Percentiles rank a stretch among this genome's conserved stretches.
Evolutionary conservation across 2,113 vertebrate genomes (phyloP).

Genomic region (Hipposideros armiger): DNA sequence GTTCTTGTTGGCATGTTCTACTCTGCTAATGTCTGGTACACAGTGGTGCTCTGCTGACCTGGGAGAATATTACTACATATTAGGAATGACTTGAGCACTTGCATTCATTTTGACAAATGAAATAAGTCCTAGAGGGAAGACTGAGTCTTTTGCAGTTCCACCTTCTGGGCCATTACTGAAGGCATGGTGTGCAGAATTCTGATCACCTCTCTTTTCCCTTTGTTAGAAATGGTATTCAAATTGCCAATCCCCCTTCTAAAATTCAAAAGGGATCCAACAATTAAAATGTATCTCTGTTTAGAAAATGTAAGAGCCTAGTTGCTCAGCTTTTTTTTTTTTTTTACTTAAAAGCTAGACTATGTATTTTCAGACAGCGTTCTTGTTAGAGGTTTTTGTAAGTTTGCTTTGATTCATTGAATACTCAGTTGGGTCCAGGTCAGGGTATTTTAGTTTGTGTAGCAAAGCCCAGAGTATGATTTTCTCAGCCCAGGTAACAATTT

Average conservation of each 20-base stretch:
- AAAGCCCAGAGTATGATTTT: conserved; percentile 44
- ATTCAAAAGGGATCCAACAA: conserved; percentile 38
- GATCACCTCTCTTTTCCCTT: background rate
- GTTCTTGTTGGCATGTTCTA: background rate
- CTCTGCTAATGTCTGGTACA: background rate
- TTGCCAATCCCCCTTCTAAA: background rate
- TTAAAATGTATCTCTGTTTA: conserved; percentile 43
- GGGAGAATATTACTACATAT: background rate
- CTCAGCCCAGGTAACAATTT: background rate
- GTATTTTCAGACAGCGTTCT: conserved; percentile 12
- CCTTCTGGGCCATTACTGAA: background rate
- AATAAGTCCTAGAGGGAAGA: background rate
- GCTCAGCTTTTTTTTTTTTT: background rate
- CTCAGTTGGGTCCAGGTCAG: background rate
- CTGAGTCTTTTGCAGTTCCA: background rate
- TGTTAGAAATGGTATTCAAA: background rate
- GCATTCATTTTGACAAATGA: conserved; percentile 54
- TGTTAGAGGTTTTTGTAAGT: conserved; percentile 49
- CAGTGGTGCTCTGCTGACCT: background rate
- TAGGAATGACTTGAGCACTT: background rate
- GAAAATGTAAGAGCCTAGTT: background rate
- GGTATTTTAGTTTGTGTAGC: conserved; percentile 34
- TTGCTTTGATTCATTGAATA: conserved; percentile 62
- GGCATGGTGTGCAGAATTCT: background rate
- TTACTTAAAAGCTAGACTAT: conserved; percentile 56